Evolutionary conservation across 2,797 vertebrate genomes (phyloP).

Genomic region (Hozukius guyotensis): DNA sequence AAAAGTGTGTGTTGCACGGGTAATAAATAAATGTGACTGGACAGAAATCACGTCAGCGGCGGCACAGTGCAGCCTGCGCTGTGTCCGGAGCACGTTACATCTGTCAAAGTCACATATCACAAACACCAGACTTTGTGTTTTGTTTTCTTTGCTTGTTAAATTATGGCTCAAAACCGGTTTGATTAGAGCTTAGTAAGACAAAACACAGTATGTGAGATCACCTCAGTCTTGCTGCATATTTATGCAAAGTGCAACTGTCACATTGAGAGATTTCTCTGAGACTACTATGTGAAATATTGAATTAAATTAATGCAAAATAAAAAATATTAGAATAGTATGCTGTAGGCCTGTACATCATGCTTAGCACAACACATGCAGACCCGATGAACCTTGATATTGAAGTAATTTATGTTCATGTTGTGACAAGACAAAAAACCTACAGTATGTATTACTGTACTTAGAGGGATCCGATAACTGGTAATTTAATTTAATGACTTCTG

Average conservation of each 20-base stretch:
- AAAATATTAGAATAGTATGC: not conserved
- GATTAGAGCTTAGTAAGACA: not conserved
- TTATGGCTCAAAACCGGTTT: not conserved
- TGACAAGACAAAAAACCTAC: conserved; percentile 1
- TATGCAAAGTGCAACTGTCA: not conserved
- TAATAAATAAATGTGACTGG: conserved; percentile 29
- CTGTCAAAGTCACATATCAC: conserved; percentile 5
- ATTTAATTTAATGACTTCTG: conserved; percentile 24
- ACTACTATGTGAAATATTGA: not conserved
- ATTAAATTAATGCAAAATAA: not conserved
- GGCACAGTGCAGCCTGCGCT: not conserved
- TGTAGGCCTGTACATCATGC: not conserved
- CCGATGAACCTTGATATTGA: not conserved
- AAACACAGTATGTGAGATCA: not conserved
- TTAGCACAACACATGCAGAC: not conserved
- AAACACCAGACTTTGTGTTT: conserved; percentile 1
- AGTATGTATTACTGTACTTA: not conserved
- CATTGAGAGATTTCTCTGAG: not conserved
- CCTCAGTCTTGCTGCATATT: not conserved
- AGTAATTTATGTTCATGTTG: not conserved
- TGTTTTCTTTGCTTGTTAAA: not conserved
- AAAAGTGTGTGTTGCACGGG: not conserved
- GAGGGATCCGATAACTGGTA: not conserved
- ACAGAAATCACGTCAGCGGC: conserved; percentile 17
- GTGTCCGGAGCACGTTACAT: conserved; percentile 3